A percentile compares a stretch with the other conserved stretches of the same genome.
These are phyloP conservation scores for Tetraodon nigroviridis DNA, from an alignment of 2,113 vertebrate species.

Conservation along the genomic window DNA sequence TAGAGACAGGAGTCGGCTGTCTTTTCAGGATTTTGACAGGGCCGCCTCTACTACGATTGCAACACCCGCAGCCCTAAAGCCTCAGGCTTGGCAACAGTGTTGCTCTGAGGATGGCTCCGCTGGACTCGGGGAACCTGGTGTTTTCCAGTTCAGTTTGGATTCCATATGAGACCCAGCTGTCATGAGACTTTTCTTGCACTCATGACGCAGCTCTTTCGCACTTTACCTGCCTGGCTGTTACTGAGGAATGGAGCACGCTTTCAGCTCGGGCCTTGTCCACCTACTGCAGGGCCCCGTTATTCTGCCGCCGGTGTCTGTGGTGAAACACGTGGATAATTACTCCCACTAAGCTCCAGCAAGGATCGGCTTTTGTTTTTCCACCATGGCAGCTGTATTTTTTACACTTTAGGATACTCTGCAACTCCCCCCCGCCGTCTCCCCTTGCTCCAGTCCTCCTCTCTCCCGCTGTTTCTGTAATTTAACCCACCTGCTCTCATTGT, in stretches of 20 bases:
- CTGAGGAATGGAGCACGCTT: conserved; percentile 47
- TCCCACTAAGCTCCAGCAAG: conserved; percentile 9
- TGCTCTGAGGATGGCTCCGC: conserved; percentile 16
- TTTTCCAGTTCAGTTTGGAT: conserved; percentile 25
- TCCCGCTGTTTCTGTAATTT: not conserved
- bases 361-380: conserved; percentile 16
- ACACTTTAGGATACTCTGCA: conserved; percentile 11
- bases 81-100: not conserved
- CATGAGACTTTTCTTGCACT: conserved; percentile 14
- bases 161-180: conserved; percentile 27
- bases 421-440: conserved; percentile 1
- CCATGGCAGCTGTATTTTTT: conserved; percentile 31
- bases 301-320: conserved; percentile 24
- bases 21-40: conserved; percentile 20
- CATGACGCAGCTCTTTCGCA: conserved; percentile 1
- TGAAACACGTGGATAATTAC: conserved; percentile 32
- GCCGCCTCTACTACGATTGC: conserved; percentile 21
- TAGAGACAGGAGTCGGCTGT: conserved; percentile 14
- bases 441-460: conserved; percentile 3
- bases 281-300: not conserved
- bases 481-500: conserved; percentile 7
- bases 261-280: conserved; percentile 48
- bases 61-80: conserved; percentile 4
- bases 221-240: conserved; percentile 15
- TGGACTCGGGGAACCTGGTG: conserved; percentile 19